These are phyloP conservation scores for Silvanus unidentatus DNA, from an alignment of 2,888 invertebrate genomes.

Conservation along the genomic window DNA sequence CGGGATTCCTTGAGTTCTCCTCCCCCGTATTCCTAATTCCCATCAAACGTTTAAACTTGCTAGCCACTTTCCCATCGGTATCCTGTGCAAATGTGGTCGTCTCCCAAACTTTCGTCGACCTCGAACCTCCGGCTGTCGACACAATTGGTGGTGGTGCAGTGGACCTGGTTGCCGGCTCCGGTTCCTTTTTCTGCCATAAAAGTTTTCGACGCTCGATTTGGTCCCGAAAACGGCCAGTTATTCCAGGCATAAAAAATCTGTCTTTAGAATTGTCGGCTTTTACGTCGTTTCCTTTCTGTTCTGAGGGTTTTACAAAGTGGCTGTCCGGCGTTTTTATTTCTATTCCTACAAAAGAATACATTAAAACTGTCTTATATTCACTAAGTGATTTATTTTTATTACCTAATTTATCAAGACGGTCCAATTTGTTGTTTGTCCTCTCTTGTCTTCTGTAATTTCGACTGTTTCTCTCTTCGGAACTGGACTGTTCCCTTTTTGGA, in stretches of 20 bases:
- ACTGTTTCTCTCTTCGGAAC: slow-evolving; percentile 14
- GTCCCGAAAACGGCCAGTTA: slow-evolving; percentile 70
- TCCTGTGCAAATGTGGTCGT: slow-evolving; percentile 85
- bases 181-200: slow-evolving; percentile 78
- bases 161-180: slow-evolving; percentile 36
- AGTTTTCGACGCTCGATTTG: slow-evolving; percentile 89
- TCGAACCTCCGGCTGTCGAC: slow-evolving; percentile 27
- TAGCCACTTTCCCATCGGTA: slow-evolving; percentile 81
- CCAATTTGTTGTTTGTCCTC: slow-evolving; percentile 45
- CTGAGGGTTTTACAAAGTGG: slow-evolving; percentile 33
- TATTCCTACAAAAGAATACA: slow-evolving; percentile 16
- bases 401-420: slow-evolving; percentile 49
- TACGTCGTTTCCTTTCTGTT: slow-evolving; percentile 45
- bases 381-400: slow-evolving; percentile 17
- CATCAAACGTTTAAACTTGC: slow-evolving; percentile 95
- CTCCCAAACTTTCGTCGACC: slow-evolving; percentile 58
- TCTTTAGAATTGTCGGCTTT: slow-evolving; percentile 49
- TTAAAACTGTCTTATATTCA: too few species aligned
- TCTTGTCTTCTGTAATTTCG: slow-evolving; percentile 45
- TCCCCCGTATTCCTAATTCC: slow-evolving; percentile 71
- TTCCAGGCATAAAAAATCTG: slow-evolving; percentile 42
- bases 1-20: slow-evolving; percentile 40
- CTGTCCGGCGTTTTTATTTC: slow-evolving; percentile 40
- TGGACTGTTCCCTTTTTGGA: slow-evolving; percentile 10
- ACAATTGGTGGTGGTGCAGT: not conserved